phyloP scores from a whole-genome alignment of 2,888 invertebrate genomes.

The Matsumyia berberina region DNA sequence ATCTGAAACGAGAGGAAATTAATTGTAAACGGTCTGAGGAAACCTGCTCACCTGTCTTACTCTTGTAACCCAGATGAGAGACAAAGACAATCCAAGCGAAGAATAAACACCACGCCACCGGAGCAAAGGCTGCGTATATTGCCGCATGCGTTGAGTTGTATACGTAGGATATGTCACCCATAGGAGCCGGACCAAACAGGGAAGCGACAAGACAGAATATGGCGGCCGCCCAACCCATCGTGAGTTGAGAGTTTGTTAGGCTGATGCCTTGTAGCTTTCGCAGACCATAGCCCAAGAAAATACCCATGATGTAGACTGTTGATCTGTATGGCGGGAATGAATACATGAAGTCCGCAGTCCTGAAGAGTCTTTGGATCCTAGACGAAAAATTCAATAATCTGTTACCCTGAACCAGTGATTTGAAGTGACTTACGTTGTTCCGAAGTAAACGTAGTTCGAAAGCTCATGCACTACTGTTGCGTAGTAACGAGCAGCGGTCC shows the following conservation, averaged over 20 bases:
- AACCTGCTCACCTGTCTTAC: conserved; percentile 80
- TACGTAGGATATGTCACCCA: conserved; percentile 87
- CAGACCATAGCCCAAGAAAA: conserved; percentile 87
- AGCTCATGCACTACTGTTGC: conserved; percentile 87
- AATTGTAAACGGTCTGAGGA: not conserved
- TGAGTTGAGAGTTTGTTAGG: conserved; percentile 84
- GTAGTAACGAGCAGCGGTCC: conserved; percentile 87
- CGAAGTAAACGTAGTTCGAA: conserved; percentile 89
- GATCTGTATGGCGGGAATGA: conserved; percentile 88
- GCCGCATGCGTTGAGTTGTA: conserved; percentile 88
- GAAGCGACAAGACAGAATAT: conserved; percentile 85
- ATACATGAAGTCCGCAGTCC: conserved; percentile 89
- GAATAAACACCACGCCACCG: conserved; percentile 88
- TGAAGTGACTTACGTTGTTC: conserved; percentile 78
- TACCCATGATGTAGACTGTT: conserved; percentile 89
- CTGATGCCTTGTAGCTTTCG: conserved; percentile 84
- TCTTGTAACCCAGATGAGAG: conserved; percentile 87
- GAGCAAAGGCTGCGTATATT: conserved; percentile 89
- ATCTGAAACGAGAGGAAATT: conserved; percentile 83
- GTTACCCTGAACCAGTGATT: not conserved
- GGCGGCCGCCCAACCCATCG: conserved; percentile 86
- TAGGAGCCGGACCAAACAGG: conserved; percentile 87
- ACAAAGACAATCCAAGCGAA: conserved; percentile 89
- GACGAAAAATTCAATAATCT: not conserved
- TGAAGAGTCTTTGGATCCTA: conserved; percentile 86